Percentiles rank a stretch among this genome's conserved stretches.
These are phyloP conservation scores for Euphonia xanthogaster DNA, from an alignment of 2,797 vertebrate genomes.

Conservation along the genomic window DNA sequence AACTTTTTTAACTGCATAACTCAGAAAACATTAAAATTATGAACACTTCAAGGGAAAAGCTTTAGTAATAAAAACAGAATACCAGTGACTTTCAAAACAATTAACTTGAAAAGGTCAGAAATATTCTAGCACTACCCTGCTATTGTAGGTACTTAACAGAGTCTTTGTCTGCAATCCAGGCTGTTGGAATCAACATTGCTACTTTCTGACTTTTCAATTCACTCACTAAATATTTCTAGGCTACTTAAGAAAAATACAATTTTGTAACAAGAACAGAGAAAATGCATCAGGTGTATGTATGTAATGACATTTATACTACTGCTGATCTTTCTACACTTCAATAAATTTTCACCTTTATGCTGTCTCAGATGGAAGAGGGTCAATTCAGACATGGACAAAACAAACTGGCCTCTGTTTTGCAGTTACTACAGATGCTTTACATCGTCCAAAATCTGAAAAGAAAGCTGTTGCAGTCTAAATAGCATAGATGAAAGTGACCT, in stretches of 20 bases:
- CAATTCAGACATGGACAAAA: not conserved
- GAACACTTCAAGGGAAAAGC: not conserved
- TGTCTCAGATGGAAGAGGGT: not conserved
- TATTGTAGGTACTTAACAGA: not conserved
- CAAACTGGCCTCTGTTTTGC: not conserved
- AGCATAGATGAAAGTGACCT: not conserved
- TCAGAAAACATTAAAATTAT: not conserved
- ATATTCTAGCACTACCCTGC: not conserved
- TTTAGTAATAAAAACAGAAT: not conserved
- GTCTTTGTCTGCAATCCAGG: not conserved
- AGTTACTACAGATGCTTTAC: not conserved
- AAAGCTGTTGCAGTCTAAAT: not conserved
- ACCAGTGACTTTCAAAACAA: not conserved
- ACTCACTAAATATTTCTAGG: not conserved
- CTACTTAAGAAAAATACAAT: not conserved
- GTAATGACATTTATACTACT: not conserved
- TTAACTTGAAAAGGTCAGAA: slow-evolving; percentile 15
- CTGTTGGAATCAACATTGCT: not conserved
- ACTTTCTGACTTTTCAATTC: not conserved
- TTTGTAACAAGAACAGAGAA: not conserved
- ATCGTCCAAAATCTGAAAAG: not conserved
- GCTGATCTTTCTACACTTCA: not conserved
- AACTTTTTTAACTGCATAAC: not conserved
- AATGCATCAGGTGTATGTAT: not conserved
- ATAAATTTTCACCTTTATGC: not conserved